Percentiles rank a stretch among this genome's conserved stretches.
Evolutionary conservation across 2,888 invertebrate species (phyloP).

Genomic region (Pinctada fucata): DNA sequence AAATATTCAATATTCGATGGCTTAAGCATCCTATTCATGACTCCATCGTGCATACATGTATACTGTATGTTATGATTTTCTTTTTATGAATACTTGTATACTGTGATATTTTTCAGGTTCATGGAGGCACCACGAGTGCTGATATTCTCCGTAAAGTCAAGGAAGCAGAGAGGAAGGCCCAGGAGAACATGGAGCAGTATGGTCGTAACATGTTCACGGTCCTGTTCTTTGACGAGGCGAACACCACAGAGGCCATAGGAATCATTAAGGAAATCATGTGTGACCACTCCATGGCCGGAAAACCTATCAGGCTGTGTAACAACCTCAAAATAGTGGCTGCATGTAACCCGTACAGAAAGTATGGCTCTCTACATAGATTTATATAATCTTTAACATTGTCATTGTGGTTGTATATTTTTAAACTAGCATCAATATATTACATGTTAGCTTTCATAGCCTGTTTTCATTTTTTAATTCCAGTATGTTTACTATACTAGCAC

Average conservation of each 20-base stretch:
- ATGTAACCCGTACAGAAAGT: slow-evolving; percentile 75
- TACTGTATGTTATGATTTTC: no score
- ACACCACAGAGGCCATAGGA: slow-evolving; percentile 73
- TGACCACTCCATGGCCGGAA: slow-evolving; percentile 68
- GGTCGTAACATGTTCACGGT: slow-evolving; percentile 64
- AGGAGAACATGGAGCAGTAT: slow-evolving; percentile 51
- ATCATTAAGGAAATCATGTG: slow-evolving; percentile 75
- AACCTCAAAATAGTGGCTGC: slow-evolving; percentile 73
- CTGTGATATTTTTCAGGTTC: slow-evolving; percentile 55
- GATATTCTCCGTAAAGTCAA: slow-evolving; percentile 67
- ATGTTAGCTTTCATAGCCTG: no score
- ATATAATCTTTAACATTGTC: no score
- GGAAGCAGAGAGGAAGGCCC: slow-evolving; percentile 61
- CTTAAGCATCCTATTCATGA: no score
- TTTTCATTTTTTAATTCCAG: no score
- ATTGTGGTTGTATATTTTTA: no score
- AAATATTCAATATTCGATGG: no score
- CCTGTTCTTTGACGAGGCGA: slow-evolving; percentile 74
- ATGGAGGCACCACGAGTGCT: slow-evolving; percentile 70
- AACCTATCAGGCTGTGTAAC: slow-evolving; percentile 51
- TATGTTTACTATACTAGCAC: no score
- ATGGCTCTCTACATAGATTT: no score
- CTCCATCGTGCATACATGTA: no score
- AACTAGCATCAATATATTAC: no score
- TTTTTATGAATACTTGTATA: no score